These are phyloP conservation scores for Neolamprologus brichardi DNA, from an alignment of 2,113 vertebrate species.

Conservation along the genomic window DNA sequence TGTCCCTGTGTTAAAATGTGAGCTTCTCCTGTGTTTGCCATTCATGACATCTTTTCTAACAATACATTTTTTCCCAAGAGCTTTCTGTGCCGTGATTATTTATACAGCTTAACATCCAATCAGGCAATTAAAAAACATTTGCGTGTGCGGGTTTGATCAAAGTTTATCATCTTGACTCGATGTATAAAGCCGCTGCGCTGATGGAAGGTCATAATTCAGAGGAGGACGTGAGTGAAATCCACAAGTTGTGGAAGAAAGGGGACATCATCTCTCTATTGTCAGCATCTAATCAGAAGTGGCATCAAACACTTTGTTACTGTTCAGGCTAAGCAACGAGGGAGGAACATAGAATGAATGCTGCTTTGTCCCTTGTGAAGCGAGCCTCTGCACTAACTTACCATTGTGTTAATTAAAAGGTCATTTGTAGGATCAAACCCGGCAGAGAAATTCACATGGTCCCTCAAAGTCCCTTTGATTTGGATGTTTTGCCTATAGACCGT, in stretches of 20 bases:
- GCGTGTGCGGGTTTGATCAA: slow-evolving; percentile 52
- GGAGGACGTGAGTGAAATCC: slow-evolving; percentile 72
- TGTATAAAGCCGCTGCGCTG: slow-evolving; percentile 23
- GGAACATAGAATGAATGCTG: slow-evolving; percentile 64
- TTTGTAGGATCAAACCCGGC: slow-evolving; percentile 65
- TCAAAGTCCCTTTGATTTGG: slow-evolving; percentile 67
- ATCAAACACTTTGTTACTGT: slow-evolving; percentile 75
- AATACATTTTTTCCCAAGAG: slow-evolving; percentile 59
- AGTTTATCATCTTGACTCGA: slow-evolving; percentile 53
- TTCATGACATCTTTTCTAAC: slow-evolving; percentile 56
- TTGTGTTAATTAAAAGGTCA: slow-evolving; percentile 80
- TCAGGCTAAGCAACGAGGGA: slow-evolving; percentile 61
- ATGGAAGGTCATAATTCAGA: slow-evolving; percentile 62
- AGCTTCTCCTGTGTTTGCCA: slow-evolving; percentile 52
- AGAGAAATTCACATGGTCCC: slow-evolving; percentile 64
- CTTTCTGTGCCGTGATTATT: slow-evolving; percentile 51
- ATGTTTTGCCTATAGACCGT: slow-evolving; percentile 63
- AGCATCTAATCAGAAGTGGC: slow-evolving; percentile 76
- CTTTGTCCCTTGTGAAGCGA: slow-evolving; percentile 71
- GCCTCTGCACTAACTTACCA: slow-evolving; percentile 77
- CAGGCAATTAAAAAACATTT: slow-evolving; percentile 59
- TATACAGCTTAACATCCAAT: background rate
- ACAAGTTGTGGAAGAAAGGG: slow-evolving; percentile 69
- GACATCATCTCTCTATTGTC: slow-evolving; percentile 66
- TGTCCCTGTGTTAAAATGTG: slow-evolving; percentile 52